Evolutionary conservation across 1,140 invertebrate genomes (phyloP), one percentile per base, ranked within the genome.

Genomic region (Rhagoletis zephyria): DNA sequence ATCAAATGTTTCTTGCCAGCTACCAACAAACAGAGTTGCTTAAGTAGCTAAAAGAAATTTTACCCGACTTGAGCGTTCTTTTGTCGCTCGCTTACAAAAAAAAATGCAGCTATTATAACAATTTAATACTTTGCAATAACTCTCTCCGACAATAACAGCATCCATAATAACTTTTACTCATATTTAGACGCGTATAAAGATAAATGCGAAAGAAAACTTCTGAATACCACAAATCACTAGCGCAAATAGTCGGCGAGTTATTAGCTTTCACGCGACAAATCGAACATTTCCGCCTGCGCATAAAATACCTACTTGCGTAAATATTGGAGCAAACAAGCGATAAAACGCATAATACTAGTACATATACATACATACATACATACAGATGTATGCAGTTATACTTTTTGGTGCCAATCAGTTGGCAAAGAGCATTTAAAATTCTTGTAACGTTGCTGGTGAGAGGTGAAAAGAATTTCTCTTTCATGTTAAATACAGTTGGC

Each of bases 401-500:
- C 5, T 5, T 56, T 56, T 56, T 56, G 10, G 9, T 14, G 61
- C 7, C 16, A 16, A 63, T 63, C 4, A 63, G 4, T 14, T 12
- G 12, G 10, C 4, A 14, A 63, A 12, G 16, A 14, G 12, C 16
- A 63, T 63, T 63, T 63, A 63, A 63, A 63, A 63, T 63, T 63
- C 61, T 63, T 63, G 61, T 1, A 7, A n/a, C 61, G 4, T 63
- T 63, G 61, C 7, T 14, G 61, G 61, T 14, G 16, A 63, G 61
- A 63, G 61, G 61, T 63, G 16, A 63, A 63, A 12, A 63, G 61
- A 63, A 63, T 63, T 63, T 63, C 61, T 63, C 61, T 63, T 63
- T 63, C 61, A 63, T 63, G 61, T 9, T 63, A n/a, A 63, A 14
- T n/a, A n/a, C 61, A 63, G 61, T 63, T 63, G 61, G 16, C 12